These are phyloP conservation scores for Drosophila phalerata DNA, from an alignment of 2,888 invertebrate species.

Conservation along the genomic window DNA sequence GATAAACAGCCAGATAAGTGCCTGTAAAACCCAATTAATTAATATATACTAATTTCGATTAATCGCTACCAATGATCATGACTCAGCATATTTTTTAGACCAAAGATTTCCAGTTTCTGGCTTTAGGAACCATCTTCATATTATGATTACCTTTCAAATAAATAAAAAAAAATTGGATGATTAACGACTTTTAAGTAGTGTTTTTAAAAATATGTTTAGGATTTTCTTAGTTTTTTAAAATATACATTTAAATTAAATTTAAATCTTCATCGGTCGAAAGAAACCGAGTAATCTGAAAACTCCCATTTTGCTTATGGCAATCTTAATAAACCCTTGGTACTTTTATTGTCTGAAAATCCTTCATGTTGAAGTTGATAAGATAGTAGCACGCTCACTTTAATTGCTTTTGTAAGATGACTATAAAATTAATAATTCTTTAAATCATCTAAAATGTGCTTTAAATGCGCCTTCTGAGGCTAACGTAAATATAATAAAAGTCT, in stretches of 20 bases:
- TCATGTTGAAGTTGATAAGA: constrained; percentile 5
- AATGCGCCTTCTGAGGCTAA: neutral
- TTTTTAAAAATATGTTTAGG: no score
- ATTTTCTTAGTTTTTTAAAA: no score
- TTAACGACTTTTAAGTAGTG: no score
- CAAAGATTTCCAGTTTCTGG: no score
- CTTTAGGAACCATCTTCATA: no score
- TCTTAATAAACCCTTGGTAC: neutral
- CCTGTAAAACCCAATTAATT: neutral
- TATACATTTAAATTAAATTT: no score
- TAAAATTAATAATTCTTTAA: neutral
- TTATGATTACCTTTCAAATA: no score
- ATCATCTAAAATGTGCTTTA: neutral
- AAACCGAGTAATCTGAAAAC: no score
- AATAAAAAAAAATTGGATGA: no score
- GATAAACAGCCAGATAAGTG: neutral
- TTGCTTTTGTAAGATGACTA: neutral
- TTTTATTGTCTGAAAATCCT: neutral
- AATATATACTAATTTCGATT: no score
- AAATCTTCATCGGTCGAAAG: no score
- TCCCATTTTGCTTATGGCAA: neutral
- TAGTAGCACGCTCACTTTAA: neutral
- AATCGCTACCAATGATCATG: neutral
- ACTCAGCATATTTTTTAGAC: neutral
- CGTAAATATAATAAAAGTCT: constrained; percentile 15